phyloP scores from a whole-genome alignment of 2,113 vertebrate species.

The Scatophagus argus region DNA sequence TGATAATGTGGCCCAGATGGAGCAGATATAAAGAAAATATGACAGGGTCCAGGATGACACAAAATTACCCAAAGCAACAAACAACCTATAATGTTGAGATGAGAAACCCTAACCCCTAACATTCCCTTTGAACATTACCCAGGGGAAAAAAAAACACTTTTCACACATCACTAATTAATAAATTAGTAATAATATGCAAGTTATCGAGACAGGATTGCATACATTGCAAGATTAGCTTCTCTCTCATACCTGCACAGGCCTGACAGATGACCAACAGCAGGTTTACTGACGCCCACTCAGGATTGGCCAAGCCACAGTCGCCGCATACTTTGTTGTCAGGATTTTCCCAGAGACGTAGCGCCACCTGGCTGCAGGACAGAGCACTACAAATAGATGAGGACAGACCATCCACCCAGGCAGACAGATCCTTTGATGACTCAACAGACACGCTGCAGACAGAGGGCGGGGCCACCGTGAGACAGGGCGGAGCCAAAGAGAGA shows the following conservation, averaged over 20 bases:
- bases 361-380: constrained; percentile 83
- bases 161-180: too few species aligned
- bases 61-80: too few species aligned
- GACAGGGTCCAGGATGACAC: too few species aligned
- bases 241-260: constrained; percentile 78
- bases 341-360: constrained; percentile 78
- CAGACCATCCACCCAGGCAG: constrained; percentile 75
- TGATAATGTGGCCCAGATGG: too few species aligned
- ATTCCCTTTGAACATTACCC: too few species aligned
- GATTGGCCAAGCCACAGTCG: constrained; percentile 79
- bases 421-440: constrained; percentile 78
- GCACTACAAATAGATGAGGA: constrained; percentile 73
- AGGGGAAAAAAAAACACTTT: too few species aligned
- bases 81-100: too few species aligned
- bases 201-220: too few species aligned
- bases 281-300: constrained; percentile 86
- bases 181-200: too few species aligned
- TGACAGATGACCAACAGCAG: constrained; percentile 85
- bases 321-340: constrained; percentile 82
- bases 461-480: not conserved
- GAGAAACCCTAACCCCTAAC: too few species aligned
- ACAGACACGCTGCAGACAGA: constrained; percentile 57
- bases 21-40: too few species aligned
- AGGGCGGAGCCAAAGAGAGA: not conserved
- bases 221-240: not conserved